Evolutionary conservation across 2,797 vertebrate genomes (phyloP).

Genomic region (Danionella dracula): DNA sequence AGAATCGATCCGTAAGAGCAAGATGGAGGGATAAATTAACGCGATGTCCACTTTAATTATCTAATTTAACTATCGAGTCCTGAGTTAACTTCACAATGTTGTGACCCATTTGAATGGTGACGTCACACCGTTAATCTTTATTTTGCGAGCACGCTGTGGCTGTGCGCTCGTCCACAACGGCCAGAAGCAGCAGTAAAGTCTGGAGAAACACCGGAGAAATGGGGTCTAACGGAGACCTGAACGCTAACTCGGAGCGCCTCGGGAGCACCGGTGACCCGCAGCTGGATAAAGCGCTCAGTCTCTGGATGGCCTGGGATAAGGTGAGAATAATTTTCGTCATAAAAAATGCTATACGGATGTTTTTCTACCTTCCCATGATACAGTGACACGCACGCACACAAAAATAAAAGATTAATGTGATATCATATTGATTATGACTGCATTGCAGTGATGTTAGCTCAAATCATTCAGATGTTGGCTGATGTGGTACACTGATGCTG

Average conservation of each 20-base stretch:
- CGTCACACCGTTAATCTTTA: slow-evolving; percentile 13
- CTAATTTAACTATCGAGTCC: not conserved
- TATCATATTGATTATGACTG: not conserved
- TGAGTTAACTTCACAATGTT: not conserved
- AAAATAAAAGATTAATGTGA: too few species aligned
- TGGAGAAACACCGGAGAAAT: slow-evolving; percentile 44
- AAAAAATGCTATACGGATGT: too few species aligned
- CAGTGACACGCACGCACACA: too few species aligned
- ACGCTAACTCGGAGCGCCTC: slow-evolving; percentile 67
- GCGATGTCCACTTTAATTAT: not conserved
- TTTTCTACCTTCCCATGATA: too few species aligned
- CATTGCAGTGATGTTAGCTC: slow-evolving; percentile 2
- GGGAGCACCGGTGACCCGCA: slow-evolving; percentile 71
- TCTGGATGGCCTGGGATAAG: slow-evolving; percentile 85
- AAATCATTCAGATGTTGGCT: not conserved
- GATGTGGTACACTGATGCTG: not conserved
- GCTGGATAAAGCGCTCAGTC: slow-evolving; percentile 75
- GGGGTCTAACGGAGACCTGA: slow-evolving; percentile 69
- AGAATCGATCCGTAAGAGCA: not conserved
- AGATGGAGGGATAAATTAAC: not conserved
- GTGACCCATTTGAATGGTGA: slow-evolving; percentile 3
- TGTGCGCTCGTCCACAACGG: not conserved
- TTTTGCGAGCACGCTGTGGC: slow-evolving; percentile 4
- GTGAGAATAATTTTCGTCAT: slow-evolving; percentile 61
- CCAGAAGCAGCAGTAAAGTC: not conserved